Base-by-base conservation (phyloP, 2,888 invertebrate genomes). In the Tinea trinotella region DNA sequence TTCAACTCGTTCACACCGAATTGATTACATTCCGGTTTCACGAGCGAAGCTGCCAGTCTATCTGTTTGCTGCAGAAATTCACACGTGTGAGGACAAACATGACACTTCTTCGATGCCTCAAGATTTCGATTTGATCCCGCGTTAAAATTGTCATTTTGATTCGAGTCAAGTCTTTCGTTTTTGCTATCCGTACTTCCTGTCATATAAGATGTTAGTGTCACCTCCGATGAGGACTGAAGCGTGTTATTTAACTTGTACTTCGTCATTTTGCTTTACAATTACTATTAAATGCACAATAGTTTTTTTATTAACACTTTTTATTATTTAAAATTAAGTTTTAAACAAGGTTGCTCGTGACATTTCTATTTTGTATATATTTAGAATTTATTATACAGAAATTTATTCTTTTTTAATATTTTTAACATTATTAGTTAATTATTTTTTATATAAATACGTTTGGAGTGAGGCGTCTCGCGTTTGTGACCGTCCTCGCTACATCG, bases 211-310 rank as follows among this genome's bases (percentile, higher is more conserved):
- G 84, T 85, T n/a, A 85, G 64, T 0, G 82, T 84, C 64, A 85
- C 85, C 59, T 81, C 81, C 6, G 79, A 72, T 22, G 80, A 63
- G 6, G 81, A 72, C 0, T 75, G 71, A 49, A 70, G 65, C 9
- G 74, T 71, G 61, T 86, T 84, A 65, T 84, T 87, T 62, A 88
- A 62, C 63, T 87, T 88, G 66, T 88, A 88, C 64, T 88, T 88
- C 53, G 88, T 87, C 88, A 88, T 88, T 58, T 64, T 76, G 56
- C n/a, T 40, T 55, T 57, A 9, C 20, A 48, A 57, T 58, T 48
- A 2, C 7, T 40, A 13, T 13, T 15, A 2, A 13, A 2, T 18
- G 10, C 40, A 40, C 40, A 40, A 40, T 12, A 40, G 40, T 40
- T 40, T 40, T n/a, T 40, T 15, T n/a, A 40, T 40, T 30, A 7